These are phyloP conservation scores for Polyergus mexicanus DNA, from an alignment of 1,140 invertebrate species.

Conservation along the genomic window DNA sequence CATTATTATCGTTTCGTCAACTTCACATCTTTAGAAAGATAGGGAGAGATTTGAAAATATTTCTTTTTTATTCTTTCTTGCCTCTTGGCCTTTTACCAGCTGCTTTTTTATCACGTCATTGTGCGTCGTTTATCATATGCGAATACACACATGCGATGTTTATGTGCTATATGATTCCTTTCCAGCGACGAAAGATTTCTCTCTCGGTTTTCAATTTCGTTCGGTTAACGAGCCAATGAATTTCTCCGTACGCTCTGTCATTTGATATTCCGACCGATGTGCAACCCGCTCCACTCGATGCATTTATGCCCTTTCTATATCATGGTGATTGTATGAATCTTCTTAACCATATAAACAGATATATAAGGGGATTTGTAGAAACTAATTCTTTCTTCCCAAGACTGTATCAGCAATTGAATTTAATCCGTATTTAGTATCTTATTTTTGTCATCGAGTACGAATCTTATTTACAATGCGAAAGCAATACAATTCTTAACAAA, in stretches of 20 bases:
- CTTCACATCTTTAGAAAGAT: neutral
- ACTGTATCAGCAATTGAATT: slow-evolving; percentile 6
- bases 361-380: neutral
- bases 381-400: neutral
- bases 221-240: slow-evolving; percentile 32
- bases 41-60: neutral
- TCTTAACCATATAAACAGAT: slow-evolving; percentile 7
- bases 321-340: neutral
- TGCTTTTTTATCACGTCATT: slow-evolving; percentile 12
- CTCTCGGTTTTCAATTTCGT: slow-evolving; percentile 50
- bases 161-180: neutral
- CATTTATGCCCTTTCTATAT: slow-evolving; percentile 15
- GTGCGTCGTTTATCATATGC: slow-evolving; percentile 48
- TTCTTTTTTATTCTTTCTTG: neutral
- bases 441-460: neutral
- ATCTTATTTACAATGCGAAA: no score
- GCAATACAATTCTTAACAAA: neutral
- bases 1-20: neutral
- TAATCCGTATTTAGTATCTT: slow-evolving; percentile 1
- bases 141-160: neutral
- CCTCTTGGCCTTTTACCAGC: slow-evolving; percentile 47
- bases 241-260: neutral
- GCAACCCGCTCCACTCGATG: neutral
- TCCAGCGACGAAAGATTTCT: slow-evolving; percentile 13
- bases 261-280: slow-evolving; percentile 32